These are phyloP conservation scores for Sebastes variabilis DNA, from an alignment of 2,797 vertebrate species.

Conservation along the genomic window DNA sequence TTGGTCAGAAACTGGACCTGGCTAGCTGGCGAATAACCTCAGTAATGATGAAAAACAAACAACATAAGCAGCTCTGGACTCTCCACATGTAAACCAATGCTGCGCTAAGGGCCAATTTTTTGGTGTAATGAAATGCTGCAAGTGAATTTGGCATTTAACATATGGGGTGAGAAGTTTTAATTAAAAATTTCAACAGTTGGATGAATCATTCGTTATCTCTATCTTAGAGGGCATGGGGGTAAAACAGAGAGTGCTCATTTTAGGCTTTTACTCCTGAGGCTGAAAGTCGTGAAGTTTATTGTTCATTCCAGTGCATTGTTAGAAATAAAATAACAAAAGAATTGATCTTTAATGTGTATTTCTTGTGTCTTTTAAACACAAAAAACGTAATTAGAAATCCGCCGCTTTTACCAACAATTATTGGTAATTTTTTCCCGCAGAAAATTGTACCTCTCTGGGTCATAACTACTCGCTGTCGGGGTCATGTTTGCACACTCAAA, in stretches of 20 bases:
- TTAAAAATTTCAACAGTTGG: conserved; percentile 56
- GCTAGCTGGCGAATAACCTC: neutral
- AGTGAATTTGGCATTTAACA: conserved; percentile 41
- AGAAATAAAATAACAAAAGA: conserved; percentile 10
- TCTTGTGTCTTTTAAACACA: neutral
- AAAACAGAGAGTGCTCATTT: conserved; percentile 24
- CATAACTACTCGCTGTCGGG: neutral
- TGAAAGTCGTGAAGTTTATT: conserved; percentile 7
- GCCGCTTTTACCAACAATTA: neutral
- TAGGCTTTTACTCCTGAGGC: conserved; percentile 8
- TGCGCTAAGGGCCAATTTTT: conserved; percentile 12
- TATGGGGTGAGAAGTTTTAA: conserved; percentile 49
- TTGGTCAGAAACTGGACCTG: neutral
- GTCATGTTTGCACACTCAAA: neutral
- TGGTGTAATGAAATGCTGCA: conserved; percentile 26
- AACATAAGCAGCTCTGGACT: neutral
- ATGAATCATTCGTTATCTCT: conserved; percentile 63
- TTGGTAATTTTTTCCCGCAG: neutral
- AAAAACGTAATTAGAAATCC: neutral
- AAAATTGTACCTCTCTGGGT: neutral
- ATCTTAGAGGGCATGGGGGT: conserved; percentile 32
- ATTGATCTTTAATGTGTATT: neutral
- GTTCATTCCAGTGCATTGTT: neutral
- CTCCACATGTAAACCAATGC: neutral
- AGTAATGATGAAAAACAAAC: neutral